These are phyloP conservation scores for Zaprionus davidi DNA, from an alignment of 1,140 invertebrate species.

Conservation along the genomic window DNA sequence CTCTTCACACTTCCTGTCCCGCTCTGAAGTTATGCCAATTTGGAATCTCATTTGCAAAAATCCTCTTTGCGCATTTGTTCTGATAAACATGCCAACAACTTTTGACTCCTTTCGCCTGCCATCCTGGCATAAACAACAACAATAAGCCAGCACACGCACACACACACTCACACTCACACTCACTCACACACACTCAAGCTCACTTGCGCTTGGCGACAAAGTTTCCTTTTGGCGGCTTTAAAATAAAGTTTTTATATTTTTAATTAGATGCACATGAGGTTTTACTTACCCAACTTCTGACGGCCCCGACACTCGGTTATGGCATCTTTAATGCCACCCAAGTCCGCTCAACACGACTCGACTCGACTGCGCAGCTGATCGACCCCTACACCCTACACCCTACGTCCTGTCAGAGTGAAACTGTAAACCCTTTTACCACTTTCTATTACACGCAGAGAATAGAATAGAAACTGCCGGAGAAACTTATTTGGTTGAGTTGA, in stretches of 20 bases:
- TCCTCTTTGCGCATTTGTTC: slow-evolving; percentile 57
- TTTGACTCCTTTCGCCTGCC: slow-evolving; percentile 53
- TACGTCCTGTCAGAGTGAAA: background rate
- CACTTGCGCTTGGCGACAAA: slow-evolving; percentile 73
- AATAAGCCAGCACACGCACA: slow-evolving; percentile 5
- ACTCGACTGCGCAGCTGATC: background rate
- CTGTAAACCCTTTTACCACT: background rate
- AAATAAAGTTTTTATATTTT: slow-evolving; percentile 82
- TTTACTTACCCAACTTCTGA: slow-evolving; percentile 79
- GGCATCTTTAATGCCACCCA: slow-evolving; percentile 68
- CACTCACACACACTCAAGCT: slow-evolving; percentile 6
- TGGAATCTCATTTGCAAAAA: slow-evolving; percentile 74
- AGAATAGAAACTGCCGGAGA: background rate
- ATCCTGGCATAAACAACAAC: slow-evolving; percentile 43
- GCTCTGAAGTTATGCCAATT: slow-evolving; percentile 74
- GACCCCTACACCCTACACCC: background rate
- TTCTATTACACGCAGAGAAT: background rate
- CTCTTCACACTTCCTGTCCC: background rate
- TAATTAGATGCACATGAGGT: slow-evolving; percentile 82
- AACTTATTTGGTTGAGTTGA: too few relatives aligned
- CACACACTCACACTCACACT: slow-evolving; percentile 10
- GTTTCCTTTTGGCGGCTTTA: slow-evolving; percentile 80
- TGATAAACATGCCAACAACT: slow-evolving; percentile 78
- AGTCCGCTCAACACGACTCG: background rate
- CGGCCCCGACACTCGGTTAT: slow-evolving; percentile 60